Percentiles rank a stretch among this genome's conserved stretches.
These are phyloP conservation scores for Epizoanthus rinbou DNA, from an alignment of 92 coral and sea anemone genomes.

Conservation along the genomic window DNA sequence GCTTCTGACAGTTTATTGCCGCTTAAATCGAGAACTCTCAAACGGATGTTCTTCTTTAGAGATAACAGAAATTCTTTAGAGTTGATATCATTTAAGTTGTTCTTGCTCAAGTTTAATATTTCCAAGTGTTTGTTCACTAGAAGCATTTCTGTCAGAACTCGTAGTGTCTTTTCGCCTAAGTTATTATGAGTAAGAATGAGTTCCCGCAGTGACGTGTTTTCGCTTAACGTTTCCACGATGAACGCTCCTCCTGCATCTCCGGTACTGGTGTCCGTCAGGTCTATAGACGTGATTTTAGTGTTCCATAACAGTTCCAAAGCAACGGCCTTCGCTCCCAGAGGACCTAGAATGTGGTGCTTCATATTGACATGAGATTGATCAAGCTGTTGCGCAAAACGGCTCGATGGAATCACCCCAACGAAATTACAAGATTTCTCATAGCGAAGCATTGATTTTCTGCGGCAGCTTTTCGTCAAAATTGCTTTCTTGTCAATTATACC, in stretches of 20 bases:
- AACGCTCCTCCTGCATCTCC: constrained; percentile 39
- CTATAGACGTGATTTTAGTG: constrained; percentile 10
- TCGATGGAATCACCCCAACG: constrained; percentile 30
- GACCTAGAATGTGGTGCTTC: constrained; percentile 33
- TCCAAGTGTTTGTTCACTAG: constrained; percentile 23
- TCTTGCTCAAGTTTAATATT: constrained; percentile 24
- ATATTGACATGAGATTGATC: constrained; percentile 23
- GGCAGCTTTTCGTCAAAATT: too few relatives aligned
- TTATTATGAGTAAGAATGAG: constrained; percentile 17
- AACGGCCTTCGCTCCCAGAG: constrained; percentile 31
- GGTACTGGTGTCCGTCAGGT: constrained; percentile 26
- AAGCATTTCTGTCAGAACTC: constrained; percentile 25
- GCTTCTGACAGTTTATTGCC: constrained; percentile 29
- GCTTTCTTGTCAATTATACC: too few relatives aligned
- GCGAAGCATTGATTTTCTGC: neutral
- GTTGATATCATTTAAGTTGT: constrained; percentile 29
- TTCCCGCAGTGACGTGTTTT: constrained; percentile 11
- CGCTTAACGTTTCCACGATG: constrained; percentile 39
- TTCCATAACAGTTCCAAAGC: constrained; percentile 49
- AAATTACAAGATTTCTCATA: constrained; percentile 16
- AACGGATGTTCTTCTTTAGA: neutral
- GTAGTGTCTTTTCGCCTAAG: constrained; percentile 28
- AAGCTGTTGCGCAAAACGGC: constrained; percentile 36
- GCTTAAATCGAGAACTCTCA: constrained; percentile 40
- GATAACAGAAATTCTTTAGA: neutral